Evolutionary conservation across 2,888 invertebrate species (phyloP).

Genomic region (Teinopalpus imperialis): DNA sequence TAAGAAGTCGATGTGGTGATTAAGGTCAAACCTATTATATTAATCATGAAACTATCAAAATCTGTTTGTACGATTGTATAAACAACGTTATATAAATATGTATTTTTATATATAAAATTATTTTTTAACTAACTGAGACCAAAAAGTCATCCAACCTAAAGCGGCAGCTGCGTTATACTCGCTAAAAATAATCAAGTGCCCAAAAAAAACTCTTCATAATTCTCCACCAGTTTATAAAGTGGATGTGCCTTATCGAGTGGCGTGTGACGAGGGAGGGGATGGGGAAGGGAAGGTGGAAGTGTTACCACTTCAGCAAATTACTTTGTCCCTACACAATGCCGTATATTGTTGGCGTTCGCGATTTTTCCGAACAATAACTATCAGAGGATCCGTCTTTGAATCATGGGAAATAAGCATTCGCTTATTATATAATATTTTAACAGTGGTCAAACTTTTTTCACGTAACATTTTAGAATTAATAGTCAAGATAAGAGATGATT

Average conservation of each 20-base stretch:
- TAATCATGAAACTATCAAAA: too few relatives aligned
- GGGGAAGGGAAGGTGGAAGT: conserved; percentile 30
- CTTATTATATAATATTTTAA: too few relatives aligned
- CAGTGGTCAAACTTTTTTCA: too few relatives aligned
- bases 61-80: too few relatives aligned
- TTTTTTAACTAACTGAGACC: neutral
- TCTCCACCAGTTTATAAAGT: conserved; percentile 23
- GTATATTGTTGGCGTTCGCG: conserved; percentile 33
- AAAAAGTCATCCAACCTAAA: neutral
- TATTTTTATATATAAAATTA: too few relatives aligned
- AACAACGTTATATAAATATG: too few relatives aligned
- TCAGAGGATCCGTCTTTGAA: conserved; percentile 23
- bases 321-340: conserved; percentile 38
- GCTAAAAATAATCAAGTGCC: conserved; percentile 23
- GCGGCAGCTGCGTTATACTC: conserved; percentile 16
- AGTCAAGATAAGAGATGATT: too few relatives aligned
- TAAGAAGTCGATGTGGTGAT: too few relatives aligned
- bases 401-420: conserved; percentile 18
- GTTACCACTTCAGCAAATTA: conserved; percentile 40
- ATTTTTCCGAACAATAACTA: conserved; percentile 34
- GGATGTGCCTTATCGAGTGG: conserved; percentile 38
- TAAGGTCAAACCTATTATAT: too few relatives aligned
- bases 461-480: too few relatives aligned
- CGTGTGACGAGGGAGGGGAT: conserved; percentile 30
- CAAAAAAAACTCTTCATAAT: conserved; percentile 28